Percentiles rank a stretch among this genome's conserved stretches.
Evolutionary conservation across 2,888 invertebrate genomes (phyloP).

Genomic region (Brachyopa scutellaris): DNA sequence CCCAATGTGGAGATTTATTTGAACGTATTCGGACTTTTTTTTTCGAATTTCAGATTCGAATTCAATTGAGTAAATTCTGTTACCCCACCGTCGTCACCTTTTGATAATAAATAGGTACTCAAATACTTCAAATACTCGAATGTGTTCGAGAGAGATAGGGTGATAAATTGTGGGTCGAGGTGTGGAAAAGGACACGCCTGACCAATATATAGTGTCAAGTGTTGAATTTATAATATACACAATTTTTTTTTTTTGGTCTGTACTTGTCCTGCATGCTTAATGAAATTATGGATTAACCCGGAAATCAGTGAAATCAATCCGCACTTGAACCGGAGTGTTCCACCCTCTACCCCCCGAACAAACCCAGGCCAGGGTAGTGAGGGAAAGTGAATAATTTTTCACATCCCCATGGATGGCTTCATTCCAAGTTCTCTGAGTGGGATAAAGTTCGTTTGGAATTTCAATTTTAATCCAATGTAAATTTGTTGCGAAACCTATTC

Average conservation of each 20-base stretch:
- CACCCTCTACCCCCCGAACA: background rate
- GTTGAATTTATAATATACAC: conserved; percentile 24
- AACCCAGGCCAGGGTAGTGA: background rate
- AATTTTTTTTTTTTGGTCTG: background rate
- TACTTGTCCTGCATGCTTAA: conserved; percentile 42
- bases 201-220: conserved; percentile 39
- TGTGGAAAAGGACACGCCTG: conserved; percentile 28
- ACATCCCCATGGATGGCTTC: conserved; percentile 47
- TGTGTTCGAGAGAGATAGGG: background rate
- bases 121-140: too few relatives aligned
- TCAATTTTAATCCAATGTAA: conserved; percentile 58
- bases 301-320: conserved; percentile 44
- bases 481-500: conserved; percentile 45
- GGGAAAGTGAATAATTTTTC: conserved; percentile 17
- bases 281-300: conserved; percentile 46
- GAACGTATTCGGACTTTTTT: conserved; percentile 23
- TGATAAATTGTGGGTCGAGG: background rate
- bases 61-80: conserved; percentile 65
- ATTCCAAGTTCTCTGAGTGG: conserved; percentile 4
- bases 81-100: conserved; percentile 32
- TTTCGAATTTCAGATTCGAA: conserved; percentile 61
- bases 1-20: conserved; percentile 31
- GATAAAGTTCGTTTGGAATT: conserved; percentile 41
- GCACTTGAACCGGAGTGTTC: background rate
- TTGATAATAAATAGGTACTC: conserved; percentile 37